A percentile compares a stretch with the other conserved stretches of the same genome.
Evolutionary conservation across 2,113 vertebrate species (phyloP).

Genomic region (Amia ocellicauda): DNA sequence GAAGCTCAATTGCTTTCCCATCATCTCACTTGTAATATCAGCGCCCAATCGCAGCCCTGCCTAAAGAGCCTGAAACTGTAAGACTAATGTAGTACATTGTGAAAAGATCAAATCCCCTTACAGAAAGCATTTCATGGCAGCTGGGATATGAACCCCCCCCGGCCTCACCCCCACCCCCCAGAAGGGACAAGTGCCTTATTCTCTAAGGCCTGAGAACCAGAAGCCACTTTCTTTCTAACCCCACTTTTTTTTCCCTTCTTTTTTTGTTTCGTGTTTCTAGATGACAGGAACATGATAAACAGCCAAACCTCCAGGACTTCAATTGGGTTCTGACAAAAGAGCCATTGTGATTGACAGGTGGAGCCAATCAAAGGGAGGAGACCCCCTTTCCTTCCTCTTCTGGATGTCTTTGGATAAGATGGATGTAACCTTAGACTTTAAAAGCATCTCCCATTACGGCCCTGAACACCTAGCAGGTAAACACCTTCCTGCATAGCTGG

Average conservation of each 20-base stretch:
- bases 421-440: slow-evolving; percentile 65
- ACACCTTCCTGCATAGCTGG: slow-evolving; percentile 52
- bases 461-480: slow-evolving; percentile 66
- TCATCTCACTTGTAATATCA: slow-evolving; percentile 63
- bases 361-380: slow-evolving; percentile 41
- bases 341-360: slow-evolving; percentile 56
- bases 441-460: slow-evolving; percentile 66
- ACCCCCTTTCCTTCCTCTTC: slow-evolving; percentile 41
- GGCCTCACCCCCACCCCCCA: slow-evolving; percentile 1
- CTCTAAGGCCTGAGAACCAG: slow-evolving; percentile 62
- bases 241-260: slow-evolving; percentile 22
- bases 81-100: slow-evolving; percentile 42
- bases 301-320: slow-evolving; percentile 46
- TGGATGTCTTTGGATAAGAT: slow-evolving; percentile 45
- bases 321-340: slow-evolving; percentile 51
- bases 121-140: slow-evolving; percentile 40
- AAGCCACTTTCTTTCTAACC: slow-evolving; percentile 40
- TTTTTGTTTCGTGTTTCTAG: slow-evolving; percentile 52
- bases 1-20: slow-evolving; percentile 50
- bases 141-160: slow-evolving; percentile 24
- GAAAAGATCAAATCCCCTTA: slow-evolving; percentile 29
- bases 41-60: slow-evolving; percentile 54
- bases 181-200: slow-evolving; percentile 59
- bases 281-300: slow-evolving; percentile 62
- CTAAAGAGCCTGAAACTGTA: slow-evolving; percentile 54